These are phyloP conservation scores for Neelides folsomi DNA, from an alignment of 2,888 invertebrate species.

Conservation along the genomic window DNA sequence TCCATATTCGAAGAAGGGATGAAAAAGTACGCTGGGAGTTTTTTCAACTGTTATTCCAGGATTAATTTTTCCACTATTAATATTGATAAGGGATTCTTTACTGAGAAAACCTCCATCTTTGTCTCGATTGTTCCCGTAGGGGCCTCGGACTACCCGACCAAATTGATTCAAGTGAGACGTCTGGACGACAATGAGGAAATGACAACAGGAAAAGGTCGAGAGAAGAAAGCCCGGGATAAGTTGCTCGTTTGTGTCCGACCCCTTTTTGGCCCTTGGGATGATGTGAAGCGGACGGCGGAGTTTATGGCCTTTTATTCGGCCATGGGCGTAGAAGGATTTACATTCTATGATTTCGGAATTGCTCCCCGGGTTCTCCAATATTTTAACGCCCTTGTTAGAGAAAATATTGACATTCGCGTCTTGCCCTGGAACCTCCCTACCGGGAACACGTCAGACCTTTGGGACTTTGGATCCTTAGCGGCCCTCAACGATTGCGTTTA, in stretches of 20 bases:
- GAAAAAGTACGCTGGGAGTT: constrained; percentile 25
- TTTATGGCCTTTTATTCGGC: constrained; percentile 34
- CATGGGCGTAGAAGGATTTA: constrained; percentile 24
- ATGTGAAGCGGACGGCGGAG: constrained; percentile 24
- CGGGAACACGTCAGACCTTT: constrained; percentile 28
- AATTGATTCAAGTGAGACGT: constrained; percentile 20
- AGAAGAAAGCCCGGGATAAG: neutral
- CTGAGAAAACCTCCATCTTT: neutral
- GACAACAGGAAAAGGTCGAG: neutral
- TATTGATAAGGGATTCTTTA: no score
- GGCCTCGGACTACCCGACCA: constrained; percentile 22
- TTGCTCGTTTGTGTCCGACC: constrained; percentile 34
- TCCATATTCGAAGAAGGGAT: constrained; percentile 30
- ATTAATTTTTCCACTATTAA: neutral
- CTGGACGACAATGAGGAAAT: neutral
- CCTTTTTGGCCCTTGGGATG: constrained; percentile 33
- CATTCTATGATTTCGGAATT: constrained; percentile 25
- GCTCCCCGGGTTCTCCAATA: constrained; percentile 20
- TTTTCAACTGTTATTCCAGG: constrained; percentile 24
- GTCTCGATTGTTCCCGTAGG: constrained; percentile 23
- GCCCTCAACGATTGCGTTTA: constrained; percentile 87
- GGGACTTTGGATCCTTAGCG: constrained; percentile 44
- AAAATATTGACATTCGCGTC: neutral
- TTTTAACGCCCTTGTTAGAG: constrained; percentile 4
- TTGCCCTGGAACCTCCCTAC: constrained; percentile 30